These are phyloP conservation scores for Pseudopleuronectes americanus DNA, from an alignment of 2,797 vertebrate species.

Conservation along the genomic window DNA sequence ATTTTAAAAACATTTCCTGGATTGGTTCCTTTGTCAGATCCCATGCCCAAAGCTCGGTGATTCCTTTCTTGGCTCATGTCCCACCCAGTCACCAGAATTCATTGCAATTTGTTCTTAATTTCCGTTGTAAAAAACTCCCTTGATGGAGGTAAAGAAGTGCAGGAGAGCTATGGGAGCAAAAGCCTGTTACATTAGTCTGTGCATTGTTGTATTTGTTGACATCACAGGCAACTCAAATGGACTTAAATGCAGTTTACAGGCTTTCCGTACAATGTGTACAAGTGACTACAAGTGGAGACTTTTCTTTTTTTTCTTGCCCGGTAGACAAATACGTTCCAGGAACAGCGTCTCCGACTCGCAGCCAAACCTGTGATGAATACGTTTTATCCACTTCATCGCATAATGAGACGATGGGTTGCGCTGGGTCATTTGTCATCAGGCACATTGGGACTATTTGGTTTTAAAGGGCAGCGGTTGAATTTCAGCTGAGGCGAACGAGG, in stretches of 20 bases:
- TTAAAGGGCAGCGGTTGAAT: conserved; percentile 40
- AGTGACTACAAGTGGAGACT: neutral
- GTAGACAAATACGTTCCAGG: conserved; percentile 22
- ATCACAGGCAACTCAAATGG: conserved; percentile 21
- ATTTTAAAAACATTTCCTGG: too few relatives aligned
- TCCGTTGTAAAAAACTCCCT: too few relatives aligned
- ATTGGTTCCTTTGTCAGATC: too few relatives aligned
- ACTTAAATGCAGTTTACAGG: conserved; percentile 19
- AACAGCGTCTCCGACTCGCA: conserved; percentile 32
- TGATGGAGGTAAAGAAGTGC: neutral
- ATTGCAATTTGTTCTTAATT: too few relatives aligned
- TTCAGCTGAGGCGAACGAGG: conserved; percentile 13
- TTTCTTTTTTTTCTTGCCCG: conserved; percentile 3
- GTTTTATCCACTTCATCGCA: conserved; percentile 48
- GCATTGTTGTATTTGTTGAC: conserved; percentile 19
- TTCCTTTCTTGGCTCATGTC: too few relatives aligned
- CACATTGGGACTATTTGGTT: conserved; percentile 55
- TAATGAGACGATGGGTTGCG: conserved; percentile 54
- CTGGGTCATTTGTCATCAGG: conserved; percentile 62
- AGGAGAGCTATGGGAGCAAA: conserved; percentile 18
- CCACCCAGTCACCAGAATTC: too few relatives aligned
- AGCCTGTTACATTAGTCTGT: conserved; percentile 19
- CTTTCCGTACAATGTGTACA: conserved; percentile 2
- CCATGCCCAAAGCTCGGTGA: neutral
- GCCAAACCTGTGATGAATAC: conserved; percentile 53